phyloP scores from a whole-genome alignment of 2,113 vertebrate species.

The Sebastes fasciatus region DNA sequence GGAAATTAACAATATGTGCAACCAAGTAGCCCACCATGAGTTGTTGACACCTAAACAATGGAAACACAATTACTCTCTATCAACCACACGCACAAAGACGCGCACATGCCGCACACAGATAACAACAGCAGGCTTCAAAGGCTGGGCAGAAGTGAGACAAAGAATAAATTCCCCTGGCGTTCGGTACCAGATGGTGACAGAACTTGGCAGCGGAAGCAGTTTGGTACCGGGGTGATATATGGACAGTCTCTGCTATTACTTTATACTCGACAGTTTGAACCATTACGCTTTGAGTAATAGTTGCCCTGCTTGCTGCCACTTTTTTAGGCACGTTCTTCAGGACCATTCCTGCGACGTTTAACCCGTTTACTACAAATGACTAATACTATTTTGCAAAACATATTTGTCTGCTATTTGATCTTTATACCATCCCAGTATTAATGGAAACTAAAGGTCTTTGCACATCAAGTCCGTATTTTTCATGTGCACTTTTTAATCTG shows the following conservation, averaged over 20 bases:
- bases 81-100: conserved; percentile 11
- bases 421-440: neutral
- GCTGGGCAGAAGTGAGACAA: conserved; percentile 46
- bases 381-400: neutral
- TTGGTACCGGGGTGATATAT: conserved; percentile 64
- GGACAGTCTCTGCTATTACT: conserved; percentile 53
- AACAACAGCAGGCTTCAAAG: conserved; percentile 54
- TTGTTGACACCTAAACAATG: conserved; percentile 69
- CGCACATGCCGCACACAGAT: conserved; percentile 8
- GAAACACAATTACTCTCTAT: conserved; percentile 69
- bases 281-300: conserved; percentile 51
- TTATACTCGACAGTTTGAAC: conserved; percentile 56
- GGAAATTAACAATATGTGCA: conserved; percentile 80
- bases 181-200: conserved; percentile 57
- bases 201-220: conserved; percentile 49
- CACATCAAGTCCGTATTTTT: too few relatives aligned
- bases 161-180: conserved; percentile 63
- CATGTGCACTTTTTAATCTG: too few relatives aligned
- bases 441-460: neutral
- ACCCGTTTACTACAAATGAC: conserved; percentile 17
- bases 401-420: neutral
- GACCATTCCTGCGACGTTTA: neutral
- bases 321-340: conserved; percentile 21
- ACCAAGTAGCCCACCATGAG: conserved; percentile 64
- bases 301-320: conserved; percentile 14